Conservation (phyloP, 2,888 invertebrate genomes). For the Steromphala cineraria region DNA sequence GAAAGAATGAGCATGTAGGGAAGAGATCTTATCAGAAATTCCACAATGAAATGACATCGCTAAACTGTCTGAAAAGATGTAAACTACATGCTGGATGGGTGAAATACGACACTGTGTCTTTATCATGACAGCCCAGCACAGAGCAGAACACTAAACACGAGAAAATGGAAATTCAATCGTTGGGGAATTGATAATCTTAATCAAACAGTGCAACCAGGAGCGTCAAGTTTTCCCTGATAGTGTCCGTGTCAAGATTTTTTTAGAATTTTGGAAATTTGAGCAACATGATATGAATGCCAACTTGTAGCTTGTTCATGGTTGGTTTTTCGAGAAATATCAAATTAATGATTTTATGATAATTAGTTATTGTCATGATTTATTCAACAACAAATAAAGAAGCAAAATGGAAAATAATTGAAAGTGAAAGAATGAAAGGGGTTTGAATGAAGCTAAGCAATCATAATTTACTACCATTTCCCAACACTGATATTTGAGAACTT, state of each 20-base stretch:
- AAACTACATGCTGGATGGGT: not conserved
- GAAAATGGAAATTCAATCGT: slow-evolving; percentile 14
- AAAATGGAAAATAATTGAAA: no score
- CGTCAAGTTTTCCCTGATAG: not conserved
- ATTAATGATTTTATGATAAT: no score
- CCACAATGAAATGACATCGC: slow-evolving; percentile 15
- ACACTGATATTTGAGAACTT: no score
- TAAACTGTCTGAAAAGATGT: slow-evolving; percentile 17
- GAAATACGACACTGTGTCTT: not conserved
- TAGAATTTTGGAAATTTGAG: no score
- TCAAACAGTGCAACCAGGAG: not conserved
- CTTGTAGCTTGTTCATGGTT: no score
- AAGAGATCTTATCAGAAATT: slow-evolving; percentile 7
- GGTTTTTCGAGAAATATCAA: no score
- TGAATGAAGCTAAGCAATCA: no score
- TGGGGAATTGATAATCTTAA: slow-evolving; percentile 2
- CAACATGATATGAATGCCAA: no score
- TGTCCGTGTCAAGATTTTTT: slow-evolving; percentile 4
- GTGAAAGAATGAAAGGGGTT: no score
- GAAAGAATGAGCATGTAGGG: not conserved
- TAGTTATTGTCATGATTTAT: no score
- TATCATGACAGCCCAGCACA: slow-evolving; percentile 14
- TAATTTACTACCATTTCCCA: no score
- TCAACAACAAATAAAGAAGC: no score
- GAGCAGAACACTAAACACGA: slow-evolving; percentile 1